Conservation (phyloP, 2,888 invertebrate genomes). For the Drosophila falleni region DNA sequence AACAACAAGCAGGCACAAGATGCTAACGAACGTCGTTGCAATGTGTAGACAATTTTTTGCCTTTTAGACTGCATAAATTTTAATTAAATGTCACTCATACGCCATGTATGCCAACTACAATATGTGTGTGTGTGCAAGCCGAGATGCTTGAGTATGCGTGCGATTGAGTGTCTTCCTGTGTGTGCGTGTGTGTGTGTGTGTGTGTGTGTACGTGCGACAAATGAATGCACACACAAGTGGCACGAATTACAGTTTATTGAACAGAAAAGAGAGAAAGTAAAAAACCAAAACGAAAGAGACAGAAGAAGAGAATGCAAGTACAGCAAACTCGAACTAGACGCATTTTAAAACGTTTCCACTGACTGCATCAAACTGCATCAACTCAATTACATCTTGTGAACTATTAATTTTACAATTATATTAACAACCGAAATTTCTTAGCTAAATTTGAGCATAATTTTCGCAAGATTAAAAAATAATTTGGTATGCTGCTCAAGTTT, state of each 20-base stretch:
- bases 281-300: slow-evolving; percentile 5
- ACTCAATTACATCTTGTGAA: background rate
- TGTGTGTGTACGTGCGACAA: slow-evolving; percentile 61
- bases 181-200: slow-evolving; percentile 14
- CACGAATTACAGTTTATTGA: slow-evolving; percentile 81
- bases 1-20: slow-evolving; percentile 16
- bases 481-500: background rate
- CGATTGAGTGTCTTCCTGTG: slow-evolving; percentile 21
- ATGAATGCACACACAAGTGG: slow-evolving; percentile 71
- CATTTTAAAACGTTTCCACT: slow-evolving; percentile 14
- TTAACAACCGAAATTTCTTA: slow-evolving; percentile 1
- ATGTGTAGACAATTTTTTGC: slow-evolving; percentile 48
- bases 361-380: background rate
- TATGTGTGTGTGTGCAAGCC: slow-evolving; percentile 27
- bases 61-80: slow-evolving; percentile 83
- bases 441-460: background rate
- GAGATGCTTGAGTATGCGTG: slow-evolving; percentile 26
- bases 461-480: background rate
- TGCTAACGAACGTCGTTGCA: slow-evolving; percentile 24
- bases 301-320: background rate
- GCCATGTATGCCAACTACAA: slow-evolving; percentile 80
- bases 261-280: slow-evolving; percentile 45
- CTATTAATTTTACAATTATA: slow-evolving; percentile 5
- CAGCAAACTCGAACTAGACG: slow-evolving; percentile 22
- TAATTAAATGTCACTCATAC: slow-evolving; percentile 85